Evolutionary conservation across 2,797 vertebrate species (phyloP).

Genomic region (Neomorphus geoffroyi): DNA sequence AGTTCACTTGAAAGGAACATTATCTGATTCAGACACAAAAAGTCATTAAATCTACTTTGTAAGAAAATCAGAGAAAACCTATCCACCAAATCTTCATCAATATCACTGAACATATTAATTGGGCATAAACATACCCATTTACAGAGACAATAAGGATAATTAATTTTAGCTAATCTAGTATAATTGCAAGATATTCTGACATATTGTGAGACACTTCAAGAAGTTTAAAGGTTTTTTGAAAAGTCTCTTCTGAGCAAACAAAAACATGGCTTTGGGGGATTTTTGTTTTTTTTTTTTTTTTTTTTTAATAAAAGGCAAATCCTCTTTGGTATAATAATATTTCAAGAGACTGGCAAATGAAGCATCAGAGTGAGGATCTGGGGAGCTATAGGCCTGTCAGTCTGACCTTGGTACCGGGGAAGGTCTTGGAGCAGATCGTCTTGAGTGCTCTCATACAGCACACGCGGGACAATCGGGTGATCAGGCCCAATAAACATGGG

Average conservation of each 20-base stretch:
- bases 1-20: conserved; percentile 19
- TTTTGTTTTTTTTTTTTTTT: not conserved
- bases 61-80: not conserved
- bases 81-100: not conserved
- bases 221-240: not conserved
- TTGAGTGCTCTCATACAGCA: no score
- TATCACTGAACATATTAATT: not conserved
- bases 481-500: no score
- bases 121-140: not conserved
- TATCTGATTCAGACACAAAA: not conserved
- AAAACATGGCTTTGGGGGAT: no score
- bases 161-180: not conserved
- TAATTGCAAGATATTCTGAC: not conserved
- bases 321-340: not conserved
- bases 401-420: no score
- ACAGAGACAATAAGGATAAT: not conserved
- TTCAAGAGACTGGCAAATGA: no score
- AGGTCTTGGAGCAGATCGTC: no score
- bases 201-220: not conserved
- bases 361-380: no score
- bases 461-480: no score
- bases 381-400: no score
- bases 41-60: not conserved
- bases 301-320: not conserved
- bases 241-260: not conserved